Evolutionary conservation across 1,140 invertebrate genomes (phyloP).

Genomic region (Ceratina japonica): DNA sequence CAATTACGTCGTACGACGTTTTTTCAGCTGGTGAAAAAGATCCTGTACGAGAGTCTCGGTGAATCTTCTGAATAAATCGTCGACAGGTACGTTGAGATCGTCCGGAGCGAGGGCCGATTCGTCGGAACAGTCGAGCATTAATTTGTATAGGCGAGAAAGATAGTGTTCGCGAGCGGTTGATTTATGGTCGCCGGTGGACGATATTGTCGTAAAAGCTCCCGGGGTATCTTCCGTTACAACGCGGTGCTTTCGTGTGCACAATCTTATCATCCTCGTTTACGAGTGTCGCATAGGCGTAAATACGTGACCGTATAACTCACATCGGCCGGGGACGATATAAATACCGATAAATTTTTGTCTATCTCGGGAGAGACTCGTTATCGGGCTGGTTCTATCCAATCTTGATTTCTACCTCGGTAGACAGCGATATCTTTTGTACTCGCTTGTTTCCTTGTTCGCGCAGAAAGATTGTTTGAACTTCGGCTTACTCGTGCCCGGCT

Average conservation of each 20-base stretch:
- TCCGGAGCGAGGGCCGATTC: too few species aligned
- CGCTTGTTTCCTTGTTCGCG: too few species aligned
- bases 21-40: too few species aligned
- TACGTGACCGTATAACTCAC: slow-evolving; percentile 25
- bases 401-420: slow-evolving; percentile 16
- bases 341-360: slow-evolving; percentile 44
- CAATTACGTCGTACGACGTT: too few species aligned
- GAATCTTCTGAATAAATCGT: too few species aligned
- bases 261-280: slow-evolving; percentile 60
- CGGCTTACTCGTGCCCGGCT: neutral
- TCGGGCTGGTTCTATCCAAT: slow-evolving; percentile 10
- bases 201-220: slow-evolving; percentile 46
- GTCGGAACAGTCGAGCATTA: neutral
- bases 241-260: slow-evolving; percentile 33
- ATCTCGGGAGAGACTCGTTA: slow-evolving; percentile 32
- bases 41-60: too few species aligned
- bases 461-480: neutral
- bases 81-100: too few species aligned
- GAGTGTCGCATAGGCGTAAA: slow-evolving; percentile 50
- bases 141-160: slow-evolving; percentile 65
- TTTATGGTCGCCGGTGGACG: slow-evolving; percentile 64
- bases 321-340: slow-evolving; percentile 24
- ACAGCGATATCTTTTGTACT: neutral
- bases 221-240: slow-evolving; percentile 41
- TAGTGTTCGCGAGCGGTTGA: slow-evolving; percentile 66